Conservation (phyloP, 2,113 vertebrate genomes). For the Menura novaehollandiae region DNA sequence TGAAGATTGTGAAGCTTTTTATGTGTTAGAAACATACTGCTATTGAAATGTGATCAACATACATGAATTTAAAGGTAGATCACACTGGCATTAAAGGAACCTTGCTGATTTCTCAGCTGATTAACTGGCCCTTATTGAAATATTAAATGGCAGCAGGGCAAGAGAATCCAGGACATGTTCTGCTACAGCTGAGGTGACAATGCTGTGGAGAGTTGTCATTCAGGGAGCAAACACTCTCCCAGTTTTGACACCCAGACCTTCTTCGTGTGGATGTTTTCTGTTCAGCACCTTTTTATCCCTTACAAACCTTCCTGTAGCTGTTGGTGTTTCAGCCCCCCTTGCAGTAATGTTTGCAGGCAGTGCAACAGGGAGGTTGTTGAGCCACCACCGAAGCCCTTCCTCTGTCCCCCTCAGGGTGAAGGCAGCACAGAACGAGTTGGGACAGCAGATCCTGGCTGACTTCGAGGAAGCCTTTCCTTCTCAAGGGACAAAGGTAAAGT, state of each 20-base stretch:
- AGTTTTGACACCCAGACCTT: neutral
- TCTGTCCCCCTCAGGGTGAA: conserved; percentile 83
- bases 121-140: neutral
- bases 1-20: neutral
- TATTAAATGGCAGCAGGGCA: neutral
- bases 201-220: neutral
- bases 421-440: conserved; percentile 92
- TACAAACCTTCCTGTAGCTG: neutral
- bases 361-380: neutral
- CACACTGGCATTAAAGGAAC: neutral
- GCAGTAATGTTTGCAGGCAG: neutral
- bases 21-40: neutral
- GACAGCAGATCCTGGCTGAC: conserved; percentile 96
- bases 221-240: neutral
- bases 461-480: conserved; percentile 96
- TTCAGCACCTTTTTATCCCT: neutral
- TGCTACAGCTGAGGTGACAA: neutral
- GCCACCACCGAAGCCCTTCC: neutral
- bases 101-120: neutral
- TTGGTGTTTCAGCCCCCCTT: neutral
- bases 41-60: neutral
- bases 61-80: neutral
- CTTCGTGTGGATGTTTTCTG: neutral
- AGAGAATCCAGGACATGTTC: neutral
- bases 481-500: conserved; percentile 91